Conservation (phyloP, 2,113 vertebrate species). For the Taurulus bubalis region DNA sequence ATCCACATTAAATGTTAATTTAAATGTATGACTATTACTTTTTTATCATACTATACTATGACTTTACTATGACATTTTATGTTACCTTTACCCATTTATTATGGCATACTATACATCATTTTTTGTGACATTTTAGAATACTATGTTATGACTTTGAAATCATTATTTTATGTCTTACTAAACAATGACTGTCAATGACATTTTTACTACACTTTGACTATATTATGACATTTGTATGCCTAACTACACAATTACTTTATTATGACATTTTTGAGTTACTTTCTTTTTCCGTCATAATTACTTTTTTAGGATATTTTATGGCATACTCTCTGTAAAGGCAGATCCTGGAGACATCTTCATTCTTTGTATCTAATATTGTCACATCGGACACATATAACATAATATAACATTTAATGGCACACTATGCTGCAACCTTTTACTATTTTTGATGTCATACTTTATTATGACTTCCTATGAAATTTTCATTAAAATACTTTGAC, state of each 20-base stretch:
- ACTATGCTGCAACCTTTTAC: neutral
- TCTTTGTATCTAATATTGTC: neutral
- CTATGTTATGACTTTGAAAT: neutral
- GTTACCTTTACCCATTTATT: neutral
- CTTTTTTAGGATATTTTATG: neutral
- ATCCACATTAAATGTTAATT: conserved; percentile 1
- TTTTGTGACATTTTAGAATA: neutral
- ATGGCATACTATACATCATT: neutral
- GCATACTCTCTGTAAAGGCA: neutral
- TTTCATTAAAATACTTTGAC: neutral
- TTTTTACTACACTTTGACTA: neutral
- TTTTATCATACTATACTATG: neutral
- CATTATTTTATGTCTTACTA: neutral
- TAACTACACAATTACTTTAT: neutral
- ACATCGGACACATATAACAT: neutral
- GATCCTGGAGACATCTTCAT: neutral
- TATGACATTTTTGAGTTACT: neutral
- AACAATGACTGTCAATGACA: neutral
- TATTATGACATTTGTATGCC: neutral
- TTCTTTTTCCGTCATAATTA: neutral
- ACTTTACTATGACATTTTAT: neutral
- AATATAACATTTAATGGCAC: neutral
- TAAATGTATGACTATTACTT: neutral
- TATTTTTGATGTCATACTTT: neutral
- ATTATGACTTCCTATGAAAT: neutral